Evolutionary conservation across 2,888 invertebrate species (phyloP).

Genomic region (Melinaea menophilus): DNA sequence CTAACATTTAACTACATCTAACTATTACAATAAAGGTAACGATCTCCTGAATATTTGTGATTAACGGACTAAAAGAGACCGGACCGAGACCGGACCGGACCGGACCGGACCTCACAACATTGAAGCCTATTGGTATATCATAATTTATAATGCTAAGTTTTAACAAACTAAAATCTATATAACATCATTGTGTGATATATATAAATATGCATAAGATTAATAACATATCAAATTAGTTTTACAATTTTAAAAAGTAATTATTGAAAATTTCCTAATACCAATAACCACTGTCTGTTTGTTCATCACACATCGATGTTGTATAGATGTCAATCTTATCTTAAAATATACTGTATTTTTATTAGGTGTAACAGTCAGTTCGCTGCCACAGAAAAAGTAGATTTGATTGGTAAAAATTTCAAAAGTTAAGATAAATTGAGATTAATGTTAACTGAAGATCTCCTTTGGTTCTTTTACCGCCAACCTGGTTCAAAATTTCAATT

Average conservation of each 20-base stretch:
- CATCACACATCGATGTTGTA: background rate
- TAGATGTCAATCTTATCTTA: slow-evolving; percentile 14
- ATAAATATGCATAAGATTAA: too few species aligned
- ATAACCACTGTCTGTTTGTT: background rate
- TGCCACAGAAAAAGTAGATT: slow-evolving; percentile 16
- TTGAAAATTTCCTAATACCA: background rate
- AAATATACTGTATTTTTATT: slow-evolving; percentile 15
- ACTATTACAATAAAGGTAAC: slow-evolving; percentile 10
- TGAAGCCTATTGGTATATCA: slow-evolving; percentile 18
- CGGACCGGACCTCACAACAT: background rate
- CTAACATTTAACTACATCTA: slow-evolving; percentile 30
- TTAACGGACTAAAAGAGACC: slow-evolving; percentile 1
- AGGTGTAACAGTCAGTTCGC: slow-evolving; percentile 27
- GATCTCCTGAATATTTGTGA: slow-evolving; percentile 14
- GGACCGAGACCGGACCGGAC: background rate
- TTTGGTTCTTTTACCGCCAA: background rate
- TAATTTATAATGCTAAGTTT: slow-evolving; percentile 1
- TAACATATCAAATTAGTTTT: too few species aligned
- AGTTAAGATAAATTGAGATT: slow-evolving; percentile 8
- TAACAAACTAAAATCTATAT: slow-evolving; percentile 6
- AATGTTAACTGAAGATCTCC: background rate
- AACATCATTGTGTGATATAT: background rate
- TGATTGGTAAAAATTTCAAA: slow-evolving; percentile 19
- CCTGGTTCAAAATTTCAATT: background rate
- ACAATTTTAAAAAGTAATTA: too few species aligned